Conservation (phyloP, 2,888 invertebrate species). For the Brenthis hecate region DNA sequence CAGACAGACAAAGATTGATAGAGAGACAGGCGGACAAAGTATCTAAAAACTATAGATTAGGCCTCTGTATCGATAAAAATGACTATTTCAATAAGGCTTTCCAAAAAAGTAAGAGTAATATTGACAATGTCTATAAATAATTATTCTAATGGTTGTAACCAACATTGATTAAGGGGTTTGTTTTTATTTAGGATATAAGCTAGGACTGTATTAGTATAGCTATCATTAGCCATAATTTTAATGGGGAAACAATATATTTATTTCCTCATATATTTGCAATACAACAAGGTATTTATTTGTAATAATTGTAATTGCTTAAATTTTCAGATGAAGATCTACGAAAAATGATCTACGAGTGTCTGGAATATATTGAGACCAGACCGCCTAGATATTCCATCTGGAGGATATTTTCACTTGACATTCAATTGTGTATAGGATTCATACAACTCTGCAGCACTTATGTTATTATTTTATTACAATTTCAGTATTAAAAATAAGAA, state of each 20-base stretch:
- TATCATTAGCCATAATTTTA: too few species aligned
- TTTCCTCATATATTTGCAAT: neutral
- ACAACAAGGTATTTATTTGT: neutral
- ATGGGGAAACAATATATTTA: too few species aligned
- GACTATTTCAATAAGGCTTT: too few species aligned
- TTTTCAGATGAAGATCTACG: slow-evolving; percentile 30
- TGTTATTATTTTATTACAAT: slow-evolving; percentile 29
- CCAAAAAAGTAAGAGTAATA: too few species aligned
- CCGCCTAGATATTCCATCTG: slow-evolving; percentile 31
- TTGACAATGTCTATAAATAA: too few species aligned
- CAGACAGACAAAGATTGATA: neutral
- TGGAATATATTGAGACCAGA: slow-evolving; percentile 29
- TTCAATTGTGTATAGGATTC: slow-evolving; percentile 19
- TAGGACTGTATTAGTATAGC: too few species aligned
- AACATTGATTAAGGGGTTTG: too few species aligned
- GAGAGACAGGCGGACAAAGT: too few species aligned
- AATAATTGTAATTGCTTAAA: neutral
- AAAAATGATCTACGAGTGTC: slow-evolving; percentile 15
- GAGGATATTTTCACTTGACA: slow-evolving; percentile 25
- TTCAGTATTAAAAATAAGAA: slow-evolving; percentile 22
- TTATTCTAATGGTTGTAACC: too few species aligned
- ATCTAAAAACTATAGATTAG: too few species aligned
- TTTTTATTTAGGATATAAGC: too few species aligned
- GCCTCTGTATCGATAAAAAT: too few species aligned
- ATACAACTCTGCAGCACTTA: slow-evolving; percentile 24